Evolutionary conservation across 2,888 invertebrate species (phyloP).

Genomic region (Epinotia brunnichana): DNA sequence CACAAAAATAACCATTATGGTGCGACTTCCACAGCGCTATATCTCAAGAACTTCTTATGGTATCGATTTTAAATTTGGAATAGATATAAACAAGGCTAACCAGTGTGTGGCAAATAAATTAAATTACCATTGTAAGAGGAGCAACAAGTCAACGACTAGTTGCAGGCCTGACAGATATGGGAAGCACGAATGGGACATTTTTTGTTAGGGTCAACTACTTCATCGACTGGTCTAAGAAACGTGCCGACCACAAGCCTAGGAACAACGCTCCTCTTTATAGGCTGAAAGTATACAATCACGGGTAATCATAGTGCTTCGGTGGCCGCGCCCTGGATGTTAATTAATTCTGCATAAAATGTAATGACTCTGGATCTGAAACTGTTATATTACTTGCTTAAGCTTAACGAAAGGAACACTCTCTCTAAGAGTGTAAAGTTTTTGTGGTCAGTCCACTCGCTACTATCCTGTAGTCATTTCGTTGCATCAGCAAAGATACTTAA

Average conservation of each 20-base stretch:
- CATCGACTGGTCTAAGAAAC: constrained; percentile 18
- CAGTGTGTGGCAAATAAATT: too few relatives aligned
- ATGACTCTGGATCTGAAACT: constrained; percentile 13
- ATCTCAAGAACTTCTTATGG: too few relatives aligned
- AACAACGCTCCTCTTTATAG: constrained; percentile 26
- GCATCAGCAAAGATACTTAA: not conserved
- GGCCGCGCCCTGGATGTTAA: constrained; percentile 37
- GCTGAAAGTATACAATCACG: constrained; percentile 60
- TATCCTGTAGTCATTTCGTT: not conserved
- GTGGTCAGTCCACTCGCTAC: not conserved
- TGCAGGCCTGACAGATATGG: not conserved
- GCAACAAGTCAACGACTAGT: too few relatives aligned
- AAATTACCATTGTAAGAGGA: too few relatives aligned
- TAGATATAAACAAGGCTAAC: too few relatives aligned
- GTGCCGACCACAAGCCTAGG: not conserved
- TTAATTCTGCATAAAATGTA: constrained; percentile 36
- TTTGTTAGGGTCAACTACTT: not conserved
- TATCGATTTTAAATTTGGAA: too few relatives aligned
- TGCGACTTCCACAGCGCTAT: too few relatives aligned
- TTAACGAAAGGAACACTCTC: constrained; percentile 4
- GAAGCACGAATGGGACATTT: not conserved
- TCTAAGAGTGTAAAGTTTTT: not conserved
- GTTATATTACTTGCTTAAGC: constrained; percentile 5
- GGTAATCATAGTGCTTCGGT: constrained; percentile 52
- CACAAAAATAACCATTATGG: too few relatives aligned